Evolutionary conservation across 2,113 vertebrate genomes (phyloP), one percentile per base, ranked within the genome.

Genomic region (Tupaia chinensis): DNA sequence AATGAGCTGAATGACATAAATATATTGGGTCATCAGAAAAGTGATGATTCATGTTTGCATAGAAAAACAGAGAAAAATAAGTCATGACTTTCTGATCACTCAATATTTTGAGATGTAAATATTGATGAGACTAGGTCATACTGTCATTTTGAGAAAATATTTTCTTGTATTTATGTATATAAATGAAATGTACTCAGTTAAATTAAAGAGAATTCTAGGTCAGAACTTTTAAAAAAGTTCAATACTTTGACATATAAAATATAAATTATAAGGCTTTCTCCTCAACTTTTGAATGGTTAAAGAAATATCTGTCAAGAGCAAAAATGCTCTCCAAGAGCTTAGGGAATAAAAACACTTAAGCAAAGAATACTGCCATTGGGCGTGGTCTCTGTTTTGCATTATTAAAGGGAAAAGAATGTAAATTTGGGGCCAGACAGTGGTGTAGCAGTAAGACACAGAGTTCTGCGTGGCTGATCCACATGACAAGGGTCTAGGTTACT

Each of bases 191-290:
- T 83, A 87, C 65, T 15, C 58, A 91, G 70, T 9, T 82, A 63
- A 77, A 77, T 58, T 68, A 89, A 92, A 94, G 29, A 89, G 1
- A 91, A 56, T 56, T 5, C 4, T 65, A 74, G 53, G 3, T 4
- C 29, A 94, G 34, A 79, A 89, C 10, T 92, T 86, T 63, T 76
- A 93, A 86, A 93, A 22, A 68, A 54, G 92, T 66, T 93, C 69
- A 86, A 86, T 61, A 66, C 68, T 70, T 58, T 68, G 23, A 5
- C 44, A 77, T 76, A 44, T 12, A 77, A 23, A 80, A 19, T 79
- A 66, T 29, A 95, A 89, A 79, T 72, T 22, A 70, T 32, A 93
- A 53, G 53, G 1, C 11, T 83, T 65, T 70, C n/a, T 89, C n/a
- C 44, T 92, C 17, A 84, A 53, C 1, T 89, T 85, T 63, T 86